A percentile compares a stretch with the other conserved stretches of the same genome.
phyloP scores from a whole-genome alignment of 2,888 invertebrate species.

The Epirrita christyi region DNA sequence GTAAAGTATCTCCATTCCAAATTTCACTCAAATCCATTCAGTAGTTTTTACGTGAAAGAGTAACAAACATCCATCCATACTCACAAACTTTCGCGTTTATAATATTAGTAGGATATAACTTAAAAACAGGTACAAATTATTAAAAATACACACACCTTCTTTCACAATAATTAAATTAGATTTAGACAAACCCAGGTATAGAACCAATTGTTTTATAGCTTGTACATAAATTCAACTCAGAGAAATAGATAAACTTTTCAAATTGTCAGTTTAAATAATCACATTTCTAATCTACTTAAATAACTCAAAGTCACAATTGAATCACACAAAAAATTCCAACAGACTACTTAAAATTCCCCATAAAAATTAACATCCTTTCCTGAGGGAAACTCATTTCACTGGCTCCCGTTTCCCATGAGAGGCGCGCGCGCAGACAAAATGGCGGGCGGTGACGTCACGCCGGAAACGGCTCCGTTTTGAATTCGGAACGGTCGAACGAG shows the following conservation, averaged over 20 bases:
- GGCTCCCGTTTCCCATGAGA: slow-evolving; percentile 77
- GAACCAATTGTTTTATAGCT: too few relatives aligned
- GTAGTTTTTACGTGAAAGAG: too few relatives aligned
- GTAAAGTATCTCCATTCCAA: too few relatives aligned
- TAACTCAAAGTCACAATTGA: slow-evolving; percentile 24
- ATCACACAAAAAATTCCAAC: slow-evolving; percentile 30
- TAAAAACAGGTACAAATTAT: too few relatives aligned
- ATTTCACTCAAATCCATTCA: too few relatives aligned
- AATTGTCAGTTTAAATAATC: slow-evolving; percentile 16
- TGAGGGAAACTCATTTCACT: slow-evolving; percentile 73
- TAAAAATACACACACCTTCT: too few relatives aligned
- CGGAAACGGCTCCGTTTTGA: slow-evolving; percentile 84
- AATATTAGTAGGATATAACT: too few relatives aligned
- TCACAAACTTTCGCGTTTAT: too few relatives aligned
- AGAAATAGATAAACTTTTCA: neutral
- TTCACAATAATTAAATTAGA: too few relatives aligned
- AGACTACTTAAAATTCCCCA: slow-evolving; percentile 40
- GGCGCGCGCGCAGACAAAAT: slow-evolving; percentile 71
- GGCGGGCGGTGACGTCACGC: slow-evolving; percentile 78
- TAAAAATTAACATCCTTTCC: slow-evolving; percentile 61
- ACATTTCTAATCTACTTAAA: slow-evolving; percentile 7
- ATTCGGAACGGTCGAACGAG: slow-evolving; percentile 84
- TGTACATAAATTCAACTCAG: neutral
- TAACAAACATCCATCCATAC: too few relatives aligned
- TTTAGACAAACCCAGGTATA: too few relatives aligned